These are phyloP conservation scores for Hemibagrus wyckioides DNA, from an alignment of 2,113 vertebrate genomes.

Conservation along the genomic window DNA sequence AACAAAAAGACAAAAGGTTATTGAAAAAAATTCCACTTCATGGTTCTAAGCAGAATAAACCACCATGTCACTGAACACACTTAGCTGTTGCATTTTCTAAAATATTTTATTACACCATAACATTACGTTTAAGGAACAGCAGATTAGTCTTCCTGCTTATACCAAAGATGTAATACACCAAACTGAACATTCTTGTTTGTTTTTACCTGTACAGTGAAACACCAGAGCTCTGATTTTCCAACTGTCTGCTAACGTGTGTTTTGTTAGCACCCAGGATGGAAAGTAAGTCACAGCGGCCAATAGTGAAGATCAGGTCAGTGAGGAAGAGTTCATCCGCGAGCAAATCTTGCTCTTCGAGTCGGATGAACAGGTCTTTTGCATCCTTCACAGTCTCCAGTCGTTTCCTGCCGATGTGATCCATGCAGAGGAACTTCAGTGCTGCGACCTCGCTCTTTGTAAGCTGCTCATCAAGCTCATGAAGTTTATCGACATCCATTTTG, in stretches of 20 bases:
- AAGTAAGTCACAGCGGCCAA: conserved; percentile 66
- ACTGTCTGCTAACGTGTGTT: background rate
- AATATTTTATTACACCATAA: background rate
- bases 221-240: conserved; percentile 24
- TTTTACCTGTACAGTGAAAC: conserved; percentile 71
- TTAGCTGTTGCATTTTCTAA: background rate
- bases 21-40: background rate
- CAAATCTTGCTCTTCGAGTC: conserved; percentile 62
- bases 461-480: conserved; percentile 64
- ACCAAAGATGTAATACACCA: background rate
- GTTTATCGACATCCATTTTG: conserved; percentile 58
- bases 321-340: conserved; percentile 60
- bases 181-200: background rate
- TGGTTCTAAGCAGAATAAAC: background rate
- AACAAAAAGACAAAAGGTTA: background rate
- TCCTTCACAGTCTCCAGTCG: conserved; percentile 63
- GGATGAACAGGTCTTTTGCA: conserved; percentile 61
- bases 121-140: background rate
- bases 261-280: conserved; percentile 35
- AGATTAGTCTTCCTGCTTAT: background rate
- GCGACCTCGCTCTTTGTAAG: conserved; percentile 66
- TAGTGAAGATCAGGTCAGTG: conserved; percentile 63
- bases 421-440: conserved; percentile 72
- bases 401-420: conserved; percentile 63
- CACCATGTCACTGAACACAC: background rate